Evolutionary conservation across 2,888 invertebrate species (phyloP).

Genomic region (Campaea margaritaria): DNA sequence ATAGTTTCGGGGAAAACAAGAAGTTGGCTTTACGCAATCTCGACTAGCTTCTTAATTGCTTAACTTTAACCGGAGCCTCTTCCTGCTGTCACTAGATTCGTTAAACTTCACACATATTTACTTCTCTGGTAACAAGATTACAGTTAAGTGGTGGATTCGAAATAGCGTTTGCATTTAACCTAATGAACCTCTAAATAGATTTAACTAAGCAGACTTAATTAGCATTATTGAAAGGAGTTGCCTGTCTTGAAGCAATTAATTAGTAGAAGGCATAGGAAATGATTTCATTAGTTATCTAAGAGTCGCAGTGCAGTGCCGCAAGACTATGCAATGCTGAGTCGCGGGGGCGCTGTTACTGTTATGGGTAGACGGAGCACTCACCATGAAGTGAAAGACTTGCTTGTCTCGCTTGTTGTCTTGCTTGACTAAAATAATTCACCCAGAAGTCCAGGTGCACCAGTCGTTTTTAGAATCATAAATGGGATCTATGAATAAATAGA

Average conservation of each 20-base stretch:
- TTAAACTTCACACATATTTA: constrained; percentile 72
- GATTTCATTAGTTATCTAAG: no score
- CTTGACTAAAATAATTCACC: no score
- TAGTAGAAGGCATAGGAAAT: not conserved
- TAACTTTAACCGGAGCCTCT: constrained; percentile 74
- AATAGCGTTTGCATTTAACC: constrained; percentile 20
- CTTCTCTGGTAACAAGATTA: constrained; percentile 52
- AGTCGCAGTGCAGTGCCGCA: not conserved
- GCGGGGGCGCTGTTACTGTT: no score
- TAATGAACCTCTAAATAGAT: constrained; percentile 27
- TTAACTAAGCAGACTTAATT: constrained; percentile 4
- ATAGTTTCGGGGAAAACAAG: constrained; percentile 81
- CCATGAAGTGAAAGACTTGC: no score
- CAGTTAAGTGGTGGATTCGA: constrained; percentile 26
- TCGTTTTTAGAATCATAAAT: no score
- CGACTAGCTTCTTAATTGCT: constrained; percentile 79
- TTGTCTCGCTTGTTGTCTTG: no score
- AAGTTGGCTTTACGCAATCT: constrained; percentile 78
- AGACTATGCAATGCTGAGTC: no score
- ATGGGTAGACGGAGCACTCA: no score
- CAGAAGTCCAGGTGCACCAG: no score
- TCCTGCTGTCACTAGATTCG: constrained; percentile 68
- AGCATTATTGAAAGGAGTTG: no score
- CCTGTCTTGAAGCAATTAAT: no score
- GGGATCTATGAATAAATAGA: no score